These are phyloP conservation scores for Danio jaintianensis DNA, from an alignment of 2,797 vertebrate species.

Conservation along the genomic window DNA sequence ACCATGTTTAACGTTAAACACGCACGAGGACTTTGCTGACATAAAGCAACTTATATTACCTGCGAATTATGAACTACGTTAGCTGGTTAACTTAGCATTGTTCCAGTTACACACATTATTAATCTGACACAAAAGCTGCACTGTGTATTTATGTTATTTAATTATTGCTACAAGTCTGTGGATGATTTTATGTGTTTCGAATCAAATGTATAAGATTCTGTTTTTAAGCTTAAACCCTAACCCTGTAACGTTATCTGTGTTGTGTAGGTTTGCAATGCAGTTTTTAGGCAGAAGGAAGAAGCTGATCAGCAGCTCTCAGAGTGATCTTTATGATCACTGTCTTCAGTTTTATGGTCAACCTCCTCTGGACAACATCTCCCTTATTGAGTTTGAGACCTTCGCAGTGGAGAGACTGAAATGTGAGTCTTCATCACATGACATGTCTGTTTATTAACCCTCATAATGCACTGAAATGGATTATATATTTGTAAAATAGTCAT, in stretches of 20 bases:
- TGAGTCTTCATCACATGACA: constrained; percentile 67
- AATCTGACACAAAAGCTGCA: neutral
- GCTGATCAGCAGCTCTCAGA: constrained; percentile 60
- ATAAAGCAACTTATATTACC: neutral
- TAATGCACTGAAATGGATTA: neutral
- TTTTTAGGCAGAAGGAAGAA: constrained; percentile 67
- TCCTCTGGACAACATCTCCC: constrained; percentile 89
- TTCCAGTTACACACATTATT: neutral
- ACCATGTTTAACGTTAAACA: neutral
- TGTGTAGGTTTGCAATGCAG: constrained; percentile 65
- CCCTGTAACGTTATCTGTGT: neutral
- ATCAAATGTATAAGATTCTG: no score
- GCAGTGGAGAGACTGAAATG: constrained; percentile 91
- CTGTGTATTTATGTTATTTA: neutral
- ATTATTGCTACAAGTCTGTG: neutral
- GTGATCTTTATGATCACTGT: constrained; percentile 82
- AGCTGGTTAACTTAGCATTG: neutral
- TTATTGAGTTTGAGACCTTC: constrained; percentile 90
- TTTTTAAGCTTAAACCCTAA: no score
- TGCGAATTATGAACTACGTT: neutral
- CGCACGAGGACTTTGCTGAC: neutral
- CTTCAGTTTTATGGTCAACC: constrained; percentile 92
- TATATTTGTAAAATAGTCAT: neutral
- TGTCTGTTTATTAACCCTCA: neutral
- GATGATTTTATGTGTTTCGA: neutral